Evolutionary conservation across 2,888 invertebrate species (phyloP), one percentile per base, ranked within the genome.

Genomic region (Steinernema hermaphroditum): DNA sequence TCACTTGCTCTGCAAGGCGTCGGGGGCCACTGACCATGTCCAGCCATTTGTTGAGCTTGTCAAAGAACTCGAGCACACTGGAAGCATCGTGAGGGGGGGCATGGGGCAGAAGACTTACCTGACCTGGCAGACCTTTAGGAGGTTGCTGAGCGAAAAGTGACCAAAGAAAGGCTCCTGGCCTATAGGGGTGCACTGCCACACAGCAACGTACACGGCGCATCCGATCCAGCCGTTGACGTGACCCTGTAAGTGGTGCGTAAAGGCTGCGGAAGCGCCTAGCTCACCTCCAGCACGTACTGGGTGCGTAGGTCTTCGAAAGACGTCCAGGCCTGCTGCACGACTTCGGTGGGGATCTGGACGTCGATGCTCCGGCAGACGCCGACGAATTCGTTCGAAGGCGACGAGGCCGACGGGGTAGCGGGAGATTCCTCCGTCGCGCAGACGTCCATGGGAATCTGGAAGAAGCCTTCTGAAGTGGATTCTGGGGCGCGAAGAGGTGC

Each of bases 11-110:
- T 75, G 92, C 90, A 86, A 95, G 93, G 73, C 93, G 92, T 81
- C 91, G 91, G 0, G 94, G 91, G 88, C 94, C 90, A 78, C 92
- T 92, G 0, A 94, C 92, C 94, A 97, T 95, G 84, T 94, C 94
- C 75, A 93, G 92, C 96, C 96, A 98, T 86, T 92, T 92, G 87
- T 93, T 92, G 85, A 95, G 94, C 89, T 96, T 96, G 78, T 91
- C 91, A 86, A 96, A 95, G 88, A 97, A 97, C 85, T 96, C 93
- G 76, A 93, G 92, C 76, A 96, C 90, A 86, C 94, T 94, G 89
- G 75, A 90, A 89, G 79, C 27, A 41, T n/a, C 37, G 19, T 41
- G 27, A 24, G 19, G 2, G 32, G n/a, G 41, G 22, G 29, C n/a
- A 29, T 68, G 19, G 37, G 16, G 2, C 62, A 54, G 1, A 12